Evolutionary conservation across 2,888 invertebrate genomes (phyloP).

Genomic region (Cephus rjabovi): DNA sequence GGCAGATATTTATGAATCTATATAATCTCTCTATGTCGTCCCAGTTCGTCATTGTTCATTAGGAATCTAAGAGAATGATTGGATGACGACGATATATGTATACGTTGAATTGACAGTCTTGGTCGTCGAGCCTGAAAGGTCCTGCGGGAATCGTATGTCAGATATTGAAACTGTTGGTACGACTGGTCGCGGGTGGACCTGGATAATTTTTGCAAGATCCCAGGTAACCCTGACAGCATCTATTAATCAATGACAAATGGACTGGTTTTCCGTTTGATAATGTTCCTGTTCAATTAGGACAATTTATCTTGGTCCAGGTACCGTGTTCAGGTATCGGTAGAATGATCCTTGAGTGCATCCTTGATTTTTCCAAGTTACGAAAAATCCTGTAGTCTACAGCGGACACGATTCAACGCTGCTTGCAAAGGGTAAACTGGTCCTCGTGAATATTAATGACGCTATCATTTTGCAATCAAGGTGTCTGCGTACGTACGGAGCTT

Average conservation of each 20-base stretch:
- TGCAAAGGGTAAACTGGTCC: background rate
- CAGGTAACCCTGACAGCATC: background rate
- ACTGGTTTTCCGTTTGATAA: background rate
- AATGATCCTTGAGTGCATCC: background rate
- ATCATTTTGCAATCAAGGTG: background rate
- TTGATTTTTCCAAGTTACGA: background rate
- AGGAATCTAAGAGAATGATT: background rate
- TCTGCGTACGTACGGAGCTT: background rate
- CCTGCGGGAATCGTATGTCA: background rate
- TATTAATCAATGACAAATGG: background rate
- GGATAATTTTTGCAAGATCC: background rate
- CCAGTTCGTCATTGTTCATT: background rate
- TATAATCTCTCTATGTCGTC: too few relatives aligned
- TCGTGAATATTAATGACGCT: constrained; percentile 3
- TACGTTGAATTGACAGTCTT: background rate
- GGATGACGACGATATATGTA: background rate
- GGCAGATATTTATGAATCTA: background rate
- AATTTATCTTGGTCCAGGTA: background rate
- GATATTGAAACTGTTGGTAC: background rate
- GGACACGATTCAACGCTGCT: background rate
- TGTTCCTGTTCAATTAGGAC: background rate
- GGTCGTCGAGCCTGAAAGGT: background rate
- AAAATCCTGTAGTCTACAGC: background rate
- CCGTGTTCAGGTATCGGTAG: background rate
- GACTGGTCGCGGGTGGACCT: background rate